A percentile compares a stretch with the other conserved stretches of the same genome.
Conservation (phyloP, 2,797 vertebrate genomes). For the Onychomys arenicola region DNA sequence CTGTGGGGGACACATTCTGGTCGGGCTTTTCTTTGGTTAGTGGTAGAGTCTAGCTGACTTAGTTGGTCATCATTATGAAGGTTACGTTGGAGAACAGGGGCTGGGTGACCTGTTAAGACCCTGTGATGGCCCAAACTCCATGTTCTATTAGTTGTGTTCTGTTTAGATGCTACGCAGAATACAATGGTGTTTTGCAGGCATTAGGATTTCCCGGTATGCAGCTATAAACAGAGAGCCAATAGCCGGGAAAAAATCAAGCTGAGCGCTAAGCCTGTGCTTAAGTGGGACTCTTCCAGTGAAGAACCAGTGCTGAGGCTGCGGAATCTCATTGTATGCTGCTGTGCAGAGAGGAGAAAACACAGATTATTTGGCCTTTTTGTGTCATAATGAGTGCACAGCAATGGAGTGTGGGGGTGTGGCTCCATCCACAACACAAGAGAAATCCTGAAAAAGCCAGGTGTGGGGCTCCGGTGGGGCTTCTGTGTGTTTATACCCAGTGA, state of each 20-base stretch:
- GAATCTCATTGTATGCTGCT: constrained; percentile 20
- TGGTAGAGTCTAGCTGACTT: neutral
- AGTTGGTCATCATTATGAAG: neutral
- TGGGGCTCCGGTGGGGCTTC: neutral
- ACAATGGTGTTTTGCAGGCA: constrained; percentile 8
- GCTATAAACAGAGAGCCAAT: neutral
- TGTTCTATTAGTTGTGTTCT: neutral
- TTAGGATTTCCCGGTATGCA: neutral
- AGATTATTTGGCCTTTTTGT: neutral
- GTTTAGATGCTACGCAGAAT: neutral
- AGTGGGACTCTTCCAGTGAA: neutral
- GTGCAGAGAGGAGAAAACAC: constrained; percentile 29
- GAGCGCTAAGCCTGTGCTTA: constrained; percentile 48
- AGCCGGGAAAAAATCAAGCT: constrained; percentile 50
- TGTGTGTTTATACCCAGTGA: neutral
- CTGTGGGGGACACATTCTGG: neutral
- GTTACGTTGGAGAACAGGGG: neutral
- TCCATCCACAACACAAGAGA: neutral
- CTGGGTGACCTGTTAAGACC: neutral
- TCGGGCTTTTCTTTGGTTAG: neutral
- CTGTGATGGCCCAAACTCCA: neutral
- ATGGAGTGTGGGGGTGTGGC: neutral
- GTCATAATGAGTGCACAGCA: neutral
- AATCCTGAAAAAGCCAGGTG: neutral
- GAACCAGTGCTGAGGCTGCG: constrained; percentile 11